Conservation (phyloP, 2,888 invertebrate species). For the Hypolimnas misippus region DNA sequence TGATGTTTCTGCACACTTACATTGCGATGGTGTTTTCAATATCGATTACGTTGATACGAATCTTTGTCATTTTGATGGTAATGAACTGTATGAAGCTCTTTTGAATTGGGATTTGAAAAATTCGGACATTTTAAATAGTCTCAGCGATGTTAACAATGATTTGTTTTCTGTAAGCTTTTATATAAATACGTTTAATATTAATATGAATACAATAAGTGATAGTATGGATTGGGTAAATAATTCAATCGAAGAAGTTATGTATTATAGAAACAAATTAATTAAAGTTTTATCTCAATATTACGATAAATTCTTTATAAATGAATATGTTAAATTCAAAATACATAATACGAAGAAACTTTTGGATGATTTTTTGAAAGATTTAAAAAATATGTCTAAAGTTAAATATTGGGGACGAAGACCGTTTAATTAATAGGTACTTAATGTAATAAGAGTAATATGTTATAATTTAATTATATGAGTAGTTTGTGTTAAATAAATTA, state of each 20-base stretch:
- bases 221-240: constrained; percentile 42
- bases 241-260: constrained; percentile 42
- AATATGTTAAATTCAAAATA: constrained; percentile 53
- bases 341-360: constrained; percentile 43
- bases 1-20: constrained; percentile 46
- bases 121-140: constrained; percentile 34
- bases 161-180: constrained; percentile 50
- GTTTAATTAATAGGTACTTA: constrained; percentile 11
- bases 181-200: constrained; percentile 45
- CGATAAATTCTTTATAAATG: constrained; percentile 47
- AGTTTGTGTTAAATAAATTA: too few relatives aligned
- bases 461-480: too few relatives aligned
- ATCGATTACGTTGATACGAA: constrained; percentile 42
- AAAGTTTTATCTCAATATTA: constrained; percentile 49
- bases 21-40: constrained; percentile 43
- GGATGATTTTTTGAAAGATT: constrained; percentile 34
- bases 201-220: constrained; percentile 42
- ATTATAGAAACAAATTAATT: constrained; percentile 44
- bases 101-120: constrained; percentile 42
- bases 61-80: constrained; percentile 53
- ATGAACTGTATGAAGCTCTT: constrained; percentile 41
- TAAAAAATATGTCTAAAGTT: constrained; percentile 41
- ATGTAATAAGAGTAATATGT: too few relatives aligned
- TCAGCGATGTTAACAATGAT: constrained; percentile 39
- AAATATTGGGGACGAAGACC: constrained; percentile 44